Evolutionary conservation across 2,113 vertebrate species (phyloP), one percentile per base, ranked within the genome.

Genomic region (Neodontobutis hainanensis): DNA sequence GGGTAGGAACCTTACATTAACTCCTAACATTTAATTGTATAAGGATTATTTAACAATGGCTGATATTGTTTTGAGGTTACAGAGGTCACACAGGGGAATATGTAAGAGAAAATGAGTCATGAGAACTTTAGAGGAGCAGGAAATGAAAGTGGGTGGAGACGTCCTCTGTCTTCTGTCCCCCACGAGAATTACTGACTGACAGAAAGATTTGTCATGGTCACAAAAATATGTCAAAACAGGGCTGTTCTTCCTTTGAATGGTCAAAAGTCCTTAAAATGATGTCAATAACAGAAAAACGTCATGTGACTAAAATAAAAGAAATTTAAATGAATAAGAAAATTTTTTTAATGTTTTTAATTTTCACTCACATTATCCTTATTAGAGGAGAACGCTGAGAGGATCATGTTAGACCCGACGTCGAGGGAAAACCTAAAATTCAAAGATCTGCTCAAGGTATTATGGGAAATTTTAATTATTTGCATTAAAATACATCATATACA

Each of bases 381-480:
- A 99, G 97, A 98, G 85, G 97, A 99, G 84, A 98, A 98, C 11
- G 95, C 97, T 27, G 96, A 99, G 9, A 94, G 95, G 56, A 94
- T 89, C 0, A 98, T 99, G 94, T 91, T 99, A 3, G 95, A 98
- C 78, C 96, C 96, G 6, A 93, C 89, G 27, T 98, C 96, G 0
- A 93, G 94, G 81, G 96, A 97, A 3, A 94, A 95, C 62, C 90
- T 92, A 53, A 97, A 95, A 67, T 97, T 98, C 83, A 98, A 96
- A 93, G 97, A 99, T 34, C 93, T 99, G 12, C 88, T 95, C 73
- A 97, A 96, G 95, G 97, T 99, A 89, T 60, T 14, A 5, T 3
- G 87, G 35, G n/a, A 12, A 34, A 4, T 36, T 3, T 10, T 48
- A 5, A 12, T 36, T n/a, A 14, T 34, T 6, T 40, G 38, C 1